Base-by-base conservation (phyloP, 2,113 vertebrate genomes). In the Buteo buteo region DNA sequence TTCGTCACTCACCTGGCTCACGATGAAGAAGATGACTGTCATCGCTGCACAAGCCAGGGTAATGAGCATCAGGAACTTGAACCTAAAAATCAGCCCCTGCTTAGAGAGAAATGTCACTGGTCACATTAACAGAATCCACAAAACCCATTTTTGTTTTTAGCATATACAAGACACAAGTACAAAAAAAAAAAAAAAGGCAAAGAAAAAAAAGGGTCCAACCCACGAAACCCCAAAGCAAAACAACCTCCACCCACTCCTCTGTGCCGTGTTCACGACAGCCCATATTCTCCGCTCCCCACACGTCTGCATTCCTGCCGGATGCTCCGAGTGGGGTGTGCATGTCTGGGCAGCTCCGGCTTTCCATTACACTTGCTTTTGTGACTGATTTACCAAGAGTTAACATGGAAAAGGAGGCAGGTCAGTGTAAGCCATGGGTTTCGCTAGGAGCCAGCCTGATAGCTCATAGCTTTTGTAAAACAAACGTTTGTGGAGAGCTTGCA, bases 21-120 rank as follows among this genome's bases (percentile, higher is more conserved):
- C 98, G 10, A 99, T 99, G 98, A 99, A 99, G 98, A 99, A 99
- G 96, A 99, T 99, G 78, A 99, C 98, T 0, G 99, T 99, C 98
- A 99, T 99, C 32, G 99, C 99, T 21, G 99, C 99, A 72, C 99
- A 99, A 15, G 98, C 97, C 97, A 99, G 95, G n/a, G 99, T 99
- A 87, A 99, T 99, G 90, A 99, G 98, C 99, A 99, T 99, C 97
- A 99, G 98, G 81, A 99, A 99, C 96, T 99, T 99, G 97, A 99
- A 99, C 86, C 99, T 98, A 96, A 99, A 99, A 95, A 99, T 99
- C 61, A 99, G 98, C 80, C 99, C 99, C 99, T 99, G 71, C 74
- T 87, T 20, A 22, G 94, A 97, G 82, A 96, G 71, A 96, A 57
- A 96, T 15, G 72, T 82, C 96, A 97, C 49, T 5, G 55, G 49